Conservation (phyloP, 2,113 vertebrate genomes). For the Sphyrna mokarran region DNA sequence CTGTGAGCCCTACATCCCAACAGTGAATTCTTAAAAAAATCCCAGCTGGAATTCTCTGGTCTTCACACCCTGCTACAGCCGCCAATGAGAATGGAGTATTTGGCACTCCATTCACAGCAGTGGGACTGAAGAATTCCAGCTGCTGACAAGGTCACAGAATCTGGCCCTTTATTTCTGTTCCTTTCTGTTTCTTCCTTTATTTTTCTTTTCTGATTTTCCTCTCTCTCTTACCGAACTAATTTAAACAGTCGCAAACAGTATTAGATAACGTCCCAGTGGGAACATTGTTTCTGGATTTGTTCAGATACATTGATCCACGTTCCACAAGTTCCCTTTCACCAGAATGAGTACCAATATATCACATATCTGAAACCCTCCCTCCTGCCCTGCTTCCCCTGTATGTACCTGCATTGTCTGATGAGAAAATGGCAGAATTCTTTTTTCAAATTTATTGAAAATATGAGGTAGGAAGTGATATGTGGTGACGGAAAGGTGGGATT, state of each 20-base stretch:
- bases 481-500: neutral
- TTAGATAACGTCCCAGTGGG: neutral
- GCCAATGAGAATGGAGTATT: too few species aligned
- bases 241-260: neutral
- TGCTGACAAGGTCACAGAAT: too few species aligned
- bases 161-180: neutral
- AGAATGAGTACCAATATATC: neutral
- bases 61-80: too few species aligned
- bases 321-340: neutral
- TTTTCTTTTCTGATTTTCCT: neutral
- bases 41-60: too few species aligned
- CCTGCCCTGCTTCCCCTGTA: neutral
- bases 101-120: too few species aligned
- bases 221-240: neutral
- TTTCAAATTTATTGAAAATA: neutral
- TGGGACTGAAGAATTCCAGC: too few species aligned
- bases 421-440: neutral
- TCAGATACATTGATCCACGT: neutral
- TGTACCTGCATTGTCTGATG: neutral
- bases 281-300: neutral
- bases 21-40: too few species aligned
- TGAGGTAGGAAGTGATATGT: neutral
- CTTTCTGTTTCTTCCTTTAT: neutral
- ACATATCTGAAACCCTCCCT: neutral
- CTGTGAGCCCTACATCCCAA: too few species aligned